Conservation (phyloP, 2,113 vertebrate species). For the Varanus salvator region DNA sequence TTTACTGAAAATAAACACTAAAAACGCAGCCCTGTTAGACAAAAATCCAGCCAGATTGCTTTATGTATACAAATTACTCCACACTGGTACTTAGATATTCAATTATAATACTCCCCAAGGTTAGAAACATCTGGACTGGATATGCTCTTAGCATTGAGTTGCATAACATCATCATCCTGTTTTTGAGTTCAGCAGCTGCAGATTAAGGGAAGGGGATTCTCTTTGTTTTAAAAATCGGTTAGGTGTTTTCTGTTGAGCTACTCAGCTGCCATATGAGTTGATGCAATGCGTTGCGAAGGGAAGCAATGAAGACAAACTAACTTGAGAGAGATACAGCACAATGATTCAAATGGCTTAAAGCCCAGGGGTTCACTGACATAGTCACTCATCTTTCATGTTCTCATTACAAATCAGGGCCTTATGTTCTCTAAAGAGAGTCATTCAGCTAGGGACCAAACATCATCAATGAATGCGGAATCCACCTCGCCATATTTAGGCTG, state of each 20-base stretch:
- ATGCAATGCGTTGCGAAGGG: fast-evolving
- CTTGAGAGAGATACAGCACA: background rate
- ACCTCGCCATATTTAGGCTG: background rate
- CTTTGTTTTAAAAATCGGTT: conserved; percentile 41
- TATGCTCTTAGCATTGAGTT: background rate
- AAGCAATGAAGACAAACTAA: conserved; percentile 3
- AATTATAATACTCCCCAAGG: conserved; percentile 7
- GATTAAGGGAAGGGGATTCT: background rate
- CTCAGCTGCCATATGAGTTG: background rate
- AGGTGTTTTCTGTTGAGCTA: conserved; percentile 23
- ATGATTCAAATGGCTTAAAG: background rate
- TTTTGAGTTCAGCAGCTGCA: background rate
- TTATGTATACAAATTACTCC: conserved; percentile 27
- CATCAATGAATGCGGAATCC: background rate
- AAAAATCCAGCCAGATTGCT: conserved; percentile 1
- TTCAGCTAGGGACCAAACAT: background rate
- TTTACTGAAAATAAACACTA: background rate
- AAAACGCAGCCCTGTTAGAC: background rate
- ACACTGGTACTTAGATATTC: background rate
- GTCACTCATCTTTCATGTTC: background rate
- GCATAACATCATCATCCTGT: background rate
- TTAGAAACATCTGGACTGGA: conserved; percentile 6
- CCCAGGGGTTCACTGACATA: background rate
- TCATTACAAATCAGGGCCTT: conserved; percentile 29
- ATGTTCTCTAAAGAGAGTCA: background rate